Percentiles rank a stretch among this genome's conserved stretches.
These are phyloP conservation scores for Thalassoma bifasciatum DNA, from an alignment of 2,113 vertebrate species.

Conservation along the genomic window DNA sequence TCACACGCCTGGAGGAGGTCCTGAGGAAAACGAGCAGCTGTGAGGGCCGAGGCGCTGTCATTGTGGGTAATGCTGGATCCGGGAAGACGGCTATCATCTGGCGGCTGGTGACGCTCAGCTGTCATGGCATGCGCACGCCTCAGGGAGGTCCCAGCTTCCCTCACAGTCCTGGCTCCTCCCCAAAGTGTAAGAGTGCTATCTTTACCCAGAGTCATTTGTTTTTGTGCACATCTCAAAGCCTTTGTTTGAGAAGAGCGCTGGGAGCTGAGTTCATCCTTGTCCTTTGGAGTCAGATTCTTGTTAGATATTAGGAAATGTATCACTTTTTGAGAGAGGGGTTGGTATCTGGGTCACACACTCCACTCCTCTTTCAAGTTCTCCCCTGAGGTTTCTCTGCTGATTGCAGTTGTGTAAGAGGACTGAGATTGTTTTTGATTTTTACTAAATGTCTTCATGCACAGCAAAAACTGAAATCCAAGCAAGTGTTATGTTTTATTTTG, in stretches of 20 bases:
- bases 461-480: no score
- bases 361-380: constrained; percentile 65
- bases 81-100: constrained; percentile 96
- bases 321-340: constrained; percentile 43
- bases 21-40: constrained; percentile 82
- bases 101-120: constrained; percentile 94
- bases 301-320: constrained; percentile 23
- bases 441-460: constrained; percentile 7
- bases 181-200: constrained; percentile 84
- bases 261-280: constrained; percentile 8
- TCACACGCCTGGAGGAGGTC: constrained; percentile 89
- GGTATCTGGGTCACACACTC: constrained; percentile 67
- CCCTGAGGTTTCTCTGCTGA: constrained; percentile 70
- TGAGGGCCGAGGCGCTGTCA: constrained; percentile 87
- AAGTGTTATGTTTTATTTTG: no score
- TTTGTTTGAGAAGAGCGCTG: not conserved
- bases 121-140: constrained; percentile 92
- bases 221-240: constrained; percentile 6
- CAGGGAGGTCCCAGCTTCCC: constrained; percentile 86
- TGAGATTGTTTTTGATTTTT: constrained; percentile 42
- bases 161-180: constrained; percentile 87
- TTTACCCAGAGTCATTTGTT: not conserved
- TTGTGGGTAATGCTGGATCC: constrained; percentile 93
- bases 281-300: constrained; percentile 9
- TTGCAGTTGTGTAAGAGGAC: constrained; percentile 65